Percentiles rank a stretch among this genome's conserved stretches.
Conservation (phyloP, 2,797 vertebrate genomes). For the Toxotes lorentzi region DNA sequence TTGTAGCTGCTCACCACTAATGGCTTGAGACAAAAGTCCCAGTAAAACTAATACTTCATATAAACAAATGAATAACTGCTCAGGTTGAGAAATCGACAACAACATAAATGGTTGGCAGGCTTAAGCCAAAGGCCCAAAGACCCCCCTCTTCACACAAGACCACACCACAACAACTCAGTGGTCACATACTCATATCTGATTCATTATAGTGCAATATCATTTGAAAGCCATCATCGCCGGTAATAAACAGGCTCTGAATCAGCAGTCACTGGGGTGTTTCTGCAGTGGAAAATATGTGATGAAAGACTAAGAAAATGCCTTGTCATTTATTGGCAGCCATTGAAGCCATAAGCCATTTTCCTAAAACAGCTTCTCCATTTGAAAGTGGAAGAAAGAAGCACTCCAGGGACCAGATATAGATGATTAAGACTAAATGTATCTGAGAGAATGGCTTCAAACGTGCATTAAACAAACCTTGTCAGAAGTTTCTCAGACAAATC, state of each 20-base stretch:
- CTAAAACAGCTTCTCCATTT: slow-evolving; percentile 56
- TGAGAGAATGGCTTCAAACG: slow-evolving; percentile 40
- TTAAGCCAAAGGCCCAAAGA: slow-evolving; percentile 4
- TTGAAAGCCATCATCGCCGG: slow-evolving; percentile 60
- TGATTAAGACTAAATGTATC: slow-evolving; percentile 53
- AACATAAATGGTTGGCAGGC: slow-evolving; percentile 4
- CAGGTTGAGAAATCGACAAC: slow-evolving; percentile 24
- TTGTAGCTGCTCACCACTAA: slow-evolving; percentile 8
- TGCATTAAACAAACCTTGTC: slow-evolving; percentile 56
- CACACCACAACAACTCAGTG: slow-evolving; percentile 34
- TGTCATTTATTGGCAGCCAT: slow-evolving; percentile 68
- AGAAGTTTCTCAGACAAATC: slow-evolving; percentile 48
- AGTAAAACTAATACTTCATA: slow-evolving; percentile 24
- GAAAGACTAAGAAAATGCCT: slow-evolving; percentile 71
- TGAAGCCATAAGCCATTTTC: slow-evolving; percentile 64
- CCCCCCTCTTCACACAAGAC: slow-evolving; percentile 1
- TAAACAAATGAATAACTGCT: slow-evolving; percentile 28
- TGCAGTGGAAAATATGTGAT: slow-evolving; percentile 56
- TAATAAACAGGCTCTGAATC: slow-evolving; percentile 68
- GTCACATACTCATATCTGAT: slow-evolving; percentile 51
- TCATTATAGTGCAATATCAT: slow-evolving; percentile 64
- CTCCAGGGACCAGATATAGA: slow-evolving; percentile 57
- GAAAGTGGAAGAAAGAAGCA: slow-evolving; percentile 49
- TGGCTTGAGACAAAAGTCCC: slow-evolving; percentile 25
- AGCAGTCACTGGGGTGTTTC: slow-evolving; percentile 46